Evolutionary conservation across 2,888 invertebrate species (phyloP).

Genomic region (Tiliacea citrago): DNA sequence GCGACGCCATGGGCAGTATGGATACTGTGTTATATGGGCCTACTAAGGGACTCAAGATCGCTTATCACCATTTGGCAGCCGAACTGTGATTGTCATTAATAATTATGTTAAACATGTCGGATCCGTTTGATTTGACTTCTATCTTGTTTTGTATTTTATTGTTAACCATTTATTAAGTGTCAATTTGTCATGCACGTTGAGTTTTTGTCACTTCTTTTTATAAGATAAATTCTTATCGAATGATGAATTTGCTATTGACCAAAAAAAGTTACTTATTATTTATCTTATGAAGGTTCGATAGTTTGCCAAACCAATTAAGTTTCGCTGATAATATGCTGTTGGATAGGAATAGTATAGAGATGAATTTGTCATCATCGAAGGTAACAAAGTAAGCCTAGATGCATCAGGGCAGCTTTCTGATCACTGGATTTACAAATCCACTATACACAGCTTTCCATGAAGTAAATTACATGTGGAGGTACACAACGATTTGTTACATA

Average conservation of each 20-base stretch:
- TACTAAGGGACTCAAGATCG: slow-evolving; percentile 5
- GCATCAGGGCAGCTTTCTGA: too few species aligned
- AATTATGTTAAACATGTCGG: too few species aligned
- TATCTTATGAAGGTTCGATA: too few species aligned
- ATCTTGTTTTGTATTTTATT: slow-evolving; percentile 2
- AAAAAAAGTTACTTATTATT: too few species aligned
- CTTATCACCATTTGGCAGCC: slow-evolving; percentile 30
- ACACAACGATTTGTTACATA: too few species aligned
- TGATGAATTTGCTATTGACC: too few species aligned
- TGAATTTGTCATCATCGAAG: neutral
- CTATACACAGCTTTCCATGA: neutral
- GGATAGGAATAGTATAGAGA: neutral
- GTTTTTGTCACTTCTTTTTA: neutral
- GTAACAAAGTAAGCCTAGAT: neutral
- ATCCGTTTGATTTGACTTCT: slow-evolving; percentile 26
- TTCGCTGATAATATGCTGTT: neutral
- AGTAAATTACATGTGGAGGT: neutral
- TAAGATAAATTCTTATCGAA: too few species aligned
- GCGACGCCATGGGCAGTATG: slow-evolving; percentile 1
- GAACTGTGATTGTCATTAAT: slow-evolving; percentile 9
- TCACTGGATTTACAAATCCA: too few species aligned
- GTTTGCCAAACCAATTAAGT: too few species aligned
- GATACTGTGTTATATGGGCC: too few species aligned
- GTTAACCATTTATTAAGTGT: slow-evolving; percentile 12
- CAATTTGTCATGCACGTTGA: neutral